phyloP scores from a whole-genome alignment of 2,113 vertebrate genomes.

The Petaurus breviceps region DNA sequence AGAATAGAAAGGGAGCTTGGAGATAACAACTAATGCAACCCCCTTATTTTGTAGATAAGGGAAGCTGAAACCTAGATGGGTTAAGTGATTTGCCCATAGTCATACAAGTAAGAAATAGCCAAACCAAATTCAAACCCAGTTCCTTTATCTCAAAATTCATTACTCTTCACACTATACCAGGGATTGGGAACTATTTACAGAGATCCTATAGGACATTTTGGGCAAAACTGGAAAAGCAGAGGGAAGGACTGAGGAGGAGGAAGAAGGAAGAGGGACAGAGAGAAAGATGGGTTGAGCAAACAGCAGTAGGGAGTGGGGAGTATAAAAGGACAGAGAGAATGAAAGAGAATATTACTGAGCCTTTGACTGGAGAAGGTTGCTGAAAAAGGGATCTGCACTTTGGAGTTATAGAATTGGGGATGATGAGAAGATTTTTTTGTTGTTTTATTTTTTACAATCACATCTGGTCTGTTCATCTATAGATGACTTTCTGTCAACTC shows the following conservation, averaged over 20 bases:
- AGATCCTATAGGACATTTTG: background rate
- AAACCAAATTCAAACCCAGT: background rate
- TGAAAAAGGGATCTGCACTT: background rate
- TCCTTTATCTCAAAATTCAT: background rate
- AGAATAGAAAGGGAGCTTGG: background rate
- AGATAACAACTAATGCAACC: background rate
- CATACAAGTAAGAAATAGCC: background rate
- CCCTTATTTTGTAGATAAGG: background rate
- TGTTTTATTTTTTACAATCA: background rate
- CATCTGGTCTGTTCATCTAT: background rate
- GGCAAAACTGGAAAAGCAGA: background rate
- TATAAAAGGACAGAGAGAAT: background rate
- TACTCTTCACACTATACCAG: background rate
- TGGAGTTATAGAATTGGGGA: background rate
- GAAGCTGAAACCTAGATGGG: background rate
- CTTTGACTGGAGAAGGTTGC: background rate
- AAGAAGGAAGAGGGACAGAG: background rate
- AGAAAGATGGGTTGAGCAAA: background rate
- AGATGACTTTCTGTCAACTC: background rate
- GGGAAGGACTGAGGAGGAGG: background rate
- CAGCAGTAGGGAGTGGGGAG: too few relatives aligned
- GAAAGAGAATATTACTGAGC: background rate
- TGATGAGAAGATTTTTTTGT: background rate
- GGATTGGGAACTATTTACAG: background rate
- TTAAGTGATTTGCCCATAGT: background rate